Evolutionary conservation across 1,140 invertebrate species (phyloP).

Genomic region (Drosophila jambulina): DNA sequence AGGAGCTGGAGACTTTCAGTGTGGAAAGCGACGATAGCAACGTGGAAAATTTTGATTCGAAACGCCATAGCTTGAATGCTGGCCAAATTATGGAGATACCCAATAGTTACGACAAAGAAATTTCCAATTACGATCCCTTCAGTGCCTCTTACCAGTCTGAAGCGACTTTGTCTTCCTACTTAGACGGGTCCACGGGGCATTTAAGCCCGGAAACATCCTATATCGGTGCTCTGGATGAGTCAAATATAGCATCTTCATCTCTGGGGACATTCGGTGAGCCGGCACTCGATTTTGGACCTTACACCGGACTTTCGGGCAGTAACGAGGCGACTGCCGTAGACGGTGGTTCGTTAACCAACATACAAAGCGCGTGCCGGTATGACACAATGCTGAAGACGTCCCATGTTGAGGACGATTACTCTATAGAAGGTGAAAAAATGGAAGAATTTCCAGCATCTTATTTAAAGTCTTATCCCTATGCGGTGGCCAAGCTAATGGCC

Average conservation of each 20-base stretch:
- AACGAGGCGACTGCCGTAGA: background rate
- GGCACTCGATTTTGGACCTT: background rate
- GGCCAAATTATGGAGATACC: constrained; percentile 27
- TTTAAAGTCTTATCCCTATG: constrained; percentile 32
- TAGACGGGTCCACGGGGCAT: constrained; percentile 35
- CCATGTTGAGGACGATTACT: background rate
- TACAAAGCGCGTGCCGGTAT: background rate
- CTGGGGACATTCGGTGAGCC: background rate
- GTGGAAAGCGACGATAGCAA: background rate
- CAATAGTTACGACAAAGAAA: constrained; percentile 56
- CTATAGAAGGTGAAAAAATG: background rate
- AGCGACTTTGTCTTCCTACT: constrained; percentile 10
- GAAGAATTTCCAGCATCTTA: background rate
- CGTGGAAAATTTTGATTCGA: background rate
- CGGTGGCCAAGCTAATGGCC: constrained; percentile 61
- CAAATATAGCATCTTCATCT: background rate
- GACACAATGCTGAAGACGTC: background rate
- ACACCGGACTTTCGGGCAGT: background rate
- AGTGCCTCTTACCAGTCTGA: constrained; percentile 20
- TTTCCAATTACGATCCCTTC: constrained; percentile 45
- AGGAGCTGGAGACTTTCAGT: background rate
- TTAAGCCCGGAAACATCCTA: background rate
- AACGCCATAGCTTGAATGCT: background rate
- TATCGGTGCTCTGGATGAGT: background rate
- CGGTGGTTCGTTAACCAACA: background rate